phyloP scores from a whole-genome alignment of 2,113 vertebrate species.

The Phrynocephalus versicolor region DNA sequence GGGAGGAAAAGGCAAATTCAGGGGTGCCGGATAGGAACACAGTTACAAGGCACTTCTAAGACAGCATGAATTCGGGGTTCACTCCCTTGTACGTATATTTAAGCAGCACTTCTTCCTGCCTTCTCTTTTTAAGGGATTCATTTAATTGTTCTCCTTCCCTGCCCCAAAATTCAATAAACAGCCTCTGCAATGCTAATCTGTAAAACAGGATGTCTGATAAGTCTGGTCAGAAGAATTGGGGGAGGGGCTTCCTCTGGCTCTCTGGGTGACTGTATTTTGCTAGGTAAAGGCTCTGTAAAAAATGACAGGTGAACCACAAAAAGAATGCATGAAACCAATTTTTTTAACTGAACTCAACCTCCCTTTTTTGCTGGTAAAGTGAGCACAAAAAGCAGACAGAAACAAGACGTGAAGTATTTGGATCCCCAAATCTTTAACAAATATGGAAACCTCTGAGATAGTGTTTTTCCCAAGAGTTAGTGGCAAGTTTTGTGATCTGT shows the following conservation, averaged over 20 bases:
- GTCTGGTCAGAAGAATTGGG: not conserved
- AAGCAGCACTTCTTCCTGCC: not conserved
- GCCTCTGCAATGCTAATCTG: not conserved
- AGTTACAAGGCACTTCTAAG: not conserved
- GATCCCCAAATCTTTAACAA: not conserved
- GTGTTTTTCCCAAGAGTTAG: not conserved
- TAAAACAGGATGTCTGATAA: not conserved
- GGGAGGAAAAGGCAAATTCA: not conserved
- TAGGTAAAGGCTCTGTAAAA: not conserved
- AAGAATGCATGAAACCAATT: not conserved
- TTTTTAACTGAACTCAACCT: not conserved
- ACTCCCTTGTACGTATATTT: not conserved
- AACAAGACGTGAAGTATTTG: not conserved
- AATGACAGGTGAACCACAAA: not conserved
- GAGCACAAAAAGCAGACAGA: not conserved
- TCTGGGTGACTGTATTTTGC: not conserved
- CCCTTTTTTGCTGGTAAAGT: not conserved
- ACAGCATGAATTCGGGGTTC: not conserved
- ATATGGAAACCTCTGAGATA: not conserved
- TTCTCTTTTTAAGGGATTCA: not conserved
- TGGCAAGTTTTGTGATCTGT: not conserved
- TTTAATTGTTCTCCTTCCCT: not conserved
- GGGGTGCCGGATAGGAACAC: not conserved
- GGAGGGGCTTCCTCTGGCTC: not conserved
- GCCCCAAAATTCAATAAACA: not conserved